These are phyloP conservation scores for Dallia pectoralis DNA, from an alignment of 2,797 vertebrate species.

Conservation along the genomic window DNA sequence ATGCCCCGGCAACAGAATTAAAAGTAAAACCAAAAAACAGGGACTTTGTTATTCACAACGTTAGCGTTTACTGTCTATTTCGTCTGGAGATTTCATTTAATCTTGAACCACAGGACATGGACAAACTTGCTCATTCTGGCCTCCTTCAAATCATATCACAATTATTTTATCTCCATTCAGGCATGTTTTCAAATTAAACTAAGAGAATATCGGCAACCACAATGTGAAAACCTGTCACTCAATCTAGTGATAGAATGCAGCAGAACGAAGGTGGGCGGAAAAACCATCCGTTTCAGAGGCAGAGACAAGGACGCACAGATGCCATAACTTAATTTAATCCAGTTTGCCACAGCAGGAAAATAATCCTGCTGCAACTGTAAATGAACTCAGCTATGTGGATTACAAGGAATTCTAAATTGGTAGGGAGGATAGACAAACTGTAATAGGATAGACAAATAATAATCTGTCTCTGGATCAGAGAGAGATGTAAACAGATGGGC, in stretches of 20 bases:
- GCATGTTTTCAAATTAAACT: constrained; percentile 36
- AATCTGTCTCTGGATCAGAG: background rate
- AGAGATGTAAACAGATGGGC: constrained; percentile 33
- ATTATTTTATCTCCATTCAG: constrained; percentile 52
- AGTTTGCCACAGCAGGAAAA: no score
- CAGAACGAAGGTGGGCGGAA: constrained; percentile 4
- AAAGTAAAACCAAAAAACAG: no score
- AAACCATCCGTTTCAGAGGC: constrained; percentile 43
- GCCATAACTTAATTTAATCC: background rate
- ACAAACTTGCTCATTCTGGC: constrained; percentile 18
- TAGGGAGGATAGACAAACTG: background rate
- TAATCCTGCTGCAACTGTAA: no score
- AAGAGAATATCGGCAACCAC: constrained; percentile 34
- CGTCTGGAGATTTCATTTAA: no score
- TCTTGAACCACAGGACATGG: constrained; percentile 13
- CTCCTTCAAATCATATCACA: constrained; percentile 37
- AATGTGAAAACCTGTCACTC: constrained; percentile 59
- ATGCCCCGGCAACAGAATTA: no score
- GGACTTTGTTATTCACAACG: background rate
- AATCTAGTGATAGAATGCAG: constrained; percentile 51
- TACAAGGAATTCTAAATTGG: no score
- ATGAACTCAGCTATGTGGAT: no score
- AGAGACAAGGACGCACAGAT: background rate
- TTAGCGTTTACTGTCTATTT: background rate
- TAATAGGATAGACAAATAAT: background rate